Evolutionary conservation across 2,888 invertebrate genomes (phyloP).

Genomic region (Abrostola triplasia): DNA sequence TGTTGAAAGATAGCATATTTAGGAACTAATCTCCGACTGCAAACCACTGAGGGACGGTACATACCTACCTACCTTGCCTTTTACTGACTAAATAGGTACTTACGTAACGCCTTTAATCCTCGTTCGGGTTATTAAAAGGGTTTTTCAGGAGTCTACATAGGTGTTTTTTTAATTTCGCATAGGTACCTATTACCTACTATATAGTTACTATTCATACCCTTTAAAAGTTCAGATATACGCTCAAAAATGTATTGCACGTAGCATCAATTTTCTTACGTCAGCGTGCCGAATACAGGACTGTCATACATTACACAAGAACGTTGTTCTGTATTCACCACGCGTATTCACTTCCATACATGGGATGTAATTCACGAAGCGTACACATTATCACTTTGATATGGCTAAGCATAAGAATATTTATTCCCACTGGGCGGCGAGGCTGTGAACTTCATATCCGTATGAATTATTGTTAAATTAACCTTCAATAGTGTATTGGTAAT

Average conservation of each 20-base stretch:
- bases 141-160: no score
- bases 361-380: slow-evolving; percentile 56
- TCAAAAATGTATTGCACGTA: slow-evolving; percentile 36
- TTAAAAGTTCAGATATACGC: background rate
- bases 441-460: slow-evolving; percentile 56
- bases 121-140: no score
- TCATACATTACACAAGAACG: slow-evolving; percentile 35
- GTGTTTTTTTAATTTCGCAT: no score
- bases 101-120: no score
- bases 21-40: no score
- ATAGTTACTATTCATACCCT: background rate
- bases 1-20: no score
- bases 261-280: slow-evolving; percentile 44
- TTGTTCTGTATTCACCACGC: slow-evolving; percentile 50
- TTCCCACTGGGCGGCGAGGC: slow-evolving; percentile 40
- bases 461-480: slow-evolving; percentile 45
- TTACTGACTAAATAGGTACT: no score
- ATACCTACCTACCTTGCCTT: no score
- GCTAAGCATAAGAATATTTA: slow-evolving; percentile 46
- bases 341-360: slow-evolving; percentile 47
- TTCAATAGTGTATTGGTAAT: slow-evolving; percentile 17
- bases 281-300: slow-evolving; percentile 31
- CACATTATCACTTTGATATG: slow-evolving; percentile 61
- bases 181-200: no score
- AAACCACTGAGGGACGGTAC: no score